Percentiles rank a stretch among this genome's conserved stretches.
Evolutionary conservation across 2,888 invertebrate genomes (phyloP).

Genomic region (Heliconius charithonia): DNA sequence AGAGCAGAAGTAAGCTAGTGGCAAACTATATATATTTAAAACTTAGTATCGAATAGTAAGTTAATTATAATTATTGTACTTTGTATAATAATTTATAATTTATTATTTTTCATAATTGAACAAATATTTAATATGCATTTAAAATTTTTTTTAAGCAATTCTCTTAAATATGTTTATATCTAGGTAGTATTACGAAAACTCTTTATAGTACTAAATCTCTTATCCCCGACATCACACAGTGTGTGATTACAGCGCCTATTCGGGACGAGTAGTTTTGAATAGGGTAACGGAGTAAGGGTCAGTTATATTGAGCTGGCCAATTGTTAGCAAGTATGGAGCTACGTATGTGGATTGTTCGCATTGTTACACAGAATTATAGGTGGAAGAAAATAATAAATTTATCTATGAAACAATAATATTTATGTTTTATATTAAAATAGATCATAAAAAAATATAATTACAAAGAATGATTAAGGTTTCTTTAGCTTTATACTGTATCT

Average conservation of each 20-base stretch:
- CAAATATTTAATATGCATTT: neutral
- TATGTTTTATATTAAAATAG: too few relatives aligned
- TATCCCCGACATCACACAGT: constrained; percentile 46
- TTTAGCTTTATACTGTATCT: too few relatives aligned
- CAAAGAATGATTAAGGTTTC: too few relatives aligned
- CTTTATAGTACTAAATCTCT: constrained; percentile 36
- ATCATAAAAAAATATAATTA: too few relatives aligned
- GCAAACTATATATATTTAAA: too few relatives aligned
- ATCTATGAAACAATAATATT: neutral
- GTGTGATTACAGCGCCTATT: constrained; percentile 51
- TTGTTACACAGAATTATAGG: neutral
- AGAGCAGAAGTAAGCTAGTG: too few relatives aligned
- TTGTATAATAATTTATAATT: too few relatives aligned
- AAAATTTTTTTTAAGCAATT: neutral
- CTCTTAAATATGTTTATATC: neutral
- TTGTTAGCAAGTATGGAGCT: constrained; percentile 41
- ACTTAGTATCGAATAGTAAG: too few relatives aligned
- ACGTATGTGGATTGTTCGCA: constrained; percentile 27
- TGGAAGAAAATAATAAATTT: neutral
- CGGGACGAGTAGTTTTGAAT: constrained; percentile 49
- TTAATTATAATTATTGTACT: too few relatives aligned
- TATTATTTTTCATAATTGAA: too few relatives aligned
- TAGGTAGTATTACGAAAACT: constrained; percentile 6
- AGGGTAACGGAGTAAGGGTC: constrained; percentile 50
- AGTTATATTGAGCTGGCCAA: constrained; percentile 50